These are phyloP conservation scores for Macrotrachela quadricornifera DNA, from an alignment of 1,140 invertebrate species.

Conservation along the genomic window DNA sequence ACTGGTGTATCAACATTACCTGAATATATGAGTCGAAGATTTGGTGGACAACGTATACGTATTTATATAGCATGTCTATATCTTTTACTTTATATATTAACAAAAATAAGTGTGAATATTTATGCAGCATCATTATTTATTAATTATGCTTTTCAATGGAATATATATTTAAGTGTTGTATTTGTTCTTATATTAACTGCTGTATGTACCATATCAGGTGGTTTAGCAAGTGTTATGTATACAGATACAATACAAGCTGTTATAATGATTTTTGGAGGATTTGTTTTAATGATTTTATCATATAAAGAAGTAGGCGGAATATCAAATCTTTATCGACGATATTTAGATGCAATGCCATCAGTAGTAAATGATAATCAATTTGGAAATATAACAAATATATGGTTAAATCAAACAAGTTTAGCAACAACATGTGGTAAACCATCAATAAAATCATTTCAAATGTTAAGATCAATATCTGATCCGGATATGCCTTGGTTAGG, in stretches of 20 bases:
- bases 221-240: constrained; percentile 35
- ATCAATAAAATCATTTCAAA: constrained; percentile 19
- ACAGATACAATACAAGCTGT: constrained; percentile 35
- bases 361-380: too few relatives aligned
- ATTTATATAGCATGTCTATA: constrained; percentile 36
- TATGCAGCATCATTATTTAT: constrained; percentile 35
- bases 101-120: constrained; percentile 37
- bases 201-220: constrained; percentile 34
- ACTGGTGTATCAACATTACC: constrained; percentile 35
- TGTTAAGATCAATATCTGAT: constrained; percentile 24
- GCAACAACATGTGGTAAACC: constrained; percentile 16
- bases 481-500: constrained; percentile 33
- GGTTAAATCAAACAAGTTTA: constrained; percentile 7
- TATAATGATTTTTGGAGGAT: constrained; percentile 34
- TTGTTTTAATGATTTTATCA: constrained; percentile 19
- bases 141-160: constrained; percentile 33
- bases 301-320: constrained; percentile 34
- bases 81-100: constrained; percentile 38
- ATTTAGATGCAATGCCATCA: constrained; percentile 22
- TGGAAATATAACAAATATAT: too few relatives aligned
- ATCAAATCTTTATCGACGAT: constrained; percentile 26
- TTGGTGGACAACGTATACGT: constrained; percentile 36
- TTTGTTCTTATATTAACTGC: constrained; percentile 31
- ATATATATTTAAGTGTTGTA: constrained; percentile 31
- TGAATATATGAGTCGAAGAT: constrained; percentile 36